Conservation (phyloP, 2,888 invertebrate genomes). For the Lottia gigantea region DNA sequence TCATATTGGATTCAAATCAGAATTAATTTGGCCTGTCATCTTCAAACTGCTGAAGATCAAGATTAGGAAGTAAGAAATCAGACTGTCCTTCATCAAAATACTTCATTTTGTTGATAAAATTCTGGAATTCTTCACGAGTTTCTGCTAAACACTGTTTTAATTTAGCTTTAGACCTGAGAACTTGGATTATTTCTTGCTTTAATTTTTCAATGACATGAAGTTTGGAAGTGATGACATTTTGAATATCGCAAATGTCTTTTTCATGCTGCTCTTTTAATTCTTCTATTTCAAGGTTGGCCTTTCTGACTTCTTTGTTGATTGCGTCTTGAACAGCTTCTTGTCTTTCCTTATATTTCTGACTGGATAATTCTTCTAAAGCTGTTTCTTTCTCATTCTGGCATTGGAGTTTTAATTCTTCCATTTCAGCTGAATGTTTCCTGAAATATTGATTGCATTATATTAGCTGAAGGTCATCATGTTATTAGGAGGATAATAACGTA, state of each 20-base stretch:
- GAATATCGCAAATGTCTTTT: constrained; percentile 35
- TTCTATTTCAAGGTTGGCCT: constrained; percentile 40
- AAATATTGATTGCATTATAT: neutral
- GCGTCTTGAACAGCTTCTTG: constrained; percentile 43
- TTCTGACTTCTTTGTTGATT: constrained; percentile 38
- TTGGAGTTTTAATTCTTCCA: constrained; percentile 33
- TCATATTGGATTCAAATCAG: no score
- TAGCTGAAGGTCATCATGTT: no score
- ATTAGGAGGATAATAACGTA: no score
- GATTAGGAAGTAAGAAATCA: constrained; percentile 47
- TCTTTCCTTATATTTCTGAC: constrained; percentile 42
- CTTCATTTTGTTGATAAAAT: constrained; percentile 50
- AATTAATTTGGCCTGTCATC: no score
- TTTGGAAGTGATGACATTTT: constrained; percentile 33
- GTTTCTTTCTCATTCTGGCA: constrained; percentile 31
- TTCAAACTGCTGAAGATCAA: constrained; percentile 52
- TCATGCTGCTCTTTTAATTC: constrained; percentile 39
- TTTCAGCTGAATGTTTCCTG: constrained; percentile 38
- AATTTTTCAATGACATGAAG: constrained; percentile 31
- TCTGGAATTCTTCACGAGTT: constrained; percentile 47
- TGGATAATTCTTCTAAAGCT: constrained; percentile 35
- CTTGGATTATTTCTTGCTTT: constrained; percentile 32
- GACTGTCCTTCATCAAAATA: constrained; percentile 45
- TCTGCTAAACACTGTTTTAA: constrained; percentile 44
- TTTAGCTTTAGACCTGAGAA: constrained; percentile 36